Percentiles rank a stretch among this genome's conserved stretches.
These are phyloP conservation scores for Scaptodrosophila latifasciaeformis DNA, from an alignment of 2,888 invertebrate genomes.

Conservation along the genomic window DNA sequence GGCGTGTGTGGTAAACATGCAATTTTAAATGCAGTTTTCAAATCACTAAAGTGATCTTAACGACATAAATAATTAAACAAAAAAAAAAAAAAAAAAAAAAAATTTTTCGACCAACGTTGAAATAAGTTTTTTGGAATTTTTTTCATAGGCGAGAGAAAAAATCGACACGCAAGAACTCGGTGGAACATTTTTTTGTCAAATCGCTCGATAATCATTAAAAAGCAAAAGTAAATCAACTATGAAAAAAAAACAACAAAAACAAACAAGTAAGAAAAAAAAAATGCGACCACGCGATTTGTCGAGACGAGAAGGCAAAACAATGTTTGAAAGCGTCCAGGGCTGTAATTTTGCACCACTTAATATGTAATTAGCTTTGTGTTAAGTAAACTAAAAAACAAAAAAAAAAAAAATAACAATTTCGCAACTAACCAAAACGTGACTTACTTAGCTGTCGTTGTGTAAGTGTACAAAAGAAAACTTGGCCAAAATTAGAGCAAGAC, in stretches of 20 bases:
- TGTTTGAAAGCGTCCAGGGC: conserved; percentile 72
- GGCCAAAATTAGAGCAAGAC: conserved; percentile 15
- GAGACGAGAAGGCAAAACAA: conserved; percentile 69
- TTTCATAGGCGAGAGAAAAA: conserved; percentile 67
- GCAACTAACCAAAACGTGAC: conserved; percentile 43
- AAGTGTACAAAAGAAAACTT: conserved; percentile 33
- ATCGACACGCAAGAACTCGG: conserved; percentile 74
- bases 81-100: conserved; percentile 30
- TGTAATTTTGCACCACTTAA: conserved; percentile 73
- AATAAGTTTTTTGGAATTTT: conserved; percentile 35
- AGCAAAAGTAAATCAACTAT: conserved; percentile 33
- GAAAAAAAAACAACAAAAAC: conserved; percentile 8
- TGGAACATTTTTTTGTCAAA: conserved; percentile 72
- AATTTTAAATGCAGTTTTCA: conserved; percentile 43
- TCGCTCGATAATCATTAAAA: conserved; percentile 56
- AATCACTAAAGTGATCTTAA: conserved; percentile 55
- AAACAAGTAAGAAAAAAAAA: no score
- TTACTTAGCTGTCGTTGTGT: conserved; percentile 38
- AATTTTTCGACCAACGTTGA: no score
- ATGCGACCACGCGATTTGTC: conserved; percentile 44
- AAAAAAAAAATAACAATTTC: conserved; percentile 37
- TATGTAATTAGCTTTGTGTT: conserved; percentile 70
- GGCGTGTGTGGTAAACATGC: conserved; percentile 19
- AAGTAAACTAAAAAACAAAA: conserved; percentile 51
- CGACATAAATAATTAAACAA: conserved; percentile 38